phyloP scores from a whole-genome alignment of 2,888 invertebrate species.

The Agrotis ipsilon region DNA sequence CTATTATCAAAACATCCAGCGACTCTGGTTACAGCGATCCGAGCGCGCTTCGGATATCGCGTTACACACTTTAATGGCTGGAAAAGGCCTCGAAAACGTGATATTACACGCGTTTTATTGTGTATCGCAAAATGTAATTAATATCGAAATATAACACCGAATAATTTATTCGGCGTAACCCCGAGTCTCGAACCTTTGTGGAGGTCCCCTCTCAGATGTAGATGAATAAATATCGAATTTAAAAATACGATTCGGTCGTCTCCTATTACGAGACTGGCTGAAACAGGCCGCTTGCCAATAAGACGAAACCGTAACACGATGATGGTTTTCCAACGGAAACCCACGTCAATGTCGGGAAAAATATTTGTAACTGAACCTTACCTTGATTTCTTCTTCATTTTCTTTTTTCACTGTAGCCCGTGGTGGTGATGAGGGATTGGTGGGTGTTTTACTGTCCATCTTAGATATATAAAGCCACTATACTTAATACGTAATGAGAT shows the following conservation, averaged over 20 bases:
- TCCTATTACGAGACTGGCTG: conserved; percentile 85
- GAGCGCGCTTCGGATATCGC: conserved; percentile 90
- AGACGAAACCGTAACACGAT: conserved; percentile 82
- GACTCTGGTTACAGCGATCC: conserved; percentile 90
- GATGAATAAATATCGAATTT: conserved; percentile 86
- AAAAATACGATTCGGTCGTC: conserved; percentile 87
- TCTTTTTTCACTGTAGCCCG: conserved; percentile 92
- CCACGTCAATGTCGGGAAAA: conserved; percentile 70
- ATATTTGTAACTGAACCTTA: conserved; percentile 79
- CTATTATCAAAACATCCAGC: conserved; percentile 91
- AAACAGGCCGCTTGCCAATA: conserved; percentile 87
- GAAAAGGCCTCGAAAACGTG: conserved; percentile 91
- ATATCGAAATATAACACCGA: conserved; percentile 87
- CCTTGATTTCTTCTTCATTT: conserved; percentile 95
- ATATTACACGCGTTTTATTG: conserved; percentile 91
- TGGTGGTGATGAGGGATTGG: conserved; percentile 81
- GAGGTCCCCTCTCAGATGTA: conserved; percentile 75
- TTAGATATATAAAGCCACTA: conserved; percentile 68
- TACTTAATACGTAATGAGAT: conserved; percentile 52
- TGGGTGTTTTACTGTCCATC: conserved; percentile 90
- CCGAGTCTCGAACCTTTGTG: conserved; percentile 79
- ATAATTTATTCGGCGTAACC: conserved; percentile 87
- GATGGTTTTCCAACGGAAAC: conserved; percentile 84
- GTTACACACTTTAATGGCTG: conserved; percentile 91
- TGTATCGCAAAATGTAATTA: conserved; percentile 90